Percentiles rank a stretch among this genome's conserved stretches.
Conservation (phyloP, 2,113 vertebrate genomes). For the Prolemur simus region DNA sequence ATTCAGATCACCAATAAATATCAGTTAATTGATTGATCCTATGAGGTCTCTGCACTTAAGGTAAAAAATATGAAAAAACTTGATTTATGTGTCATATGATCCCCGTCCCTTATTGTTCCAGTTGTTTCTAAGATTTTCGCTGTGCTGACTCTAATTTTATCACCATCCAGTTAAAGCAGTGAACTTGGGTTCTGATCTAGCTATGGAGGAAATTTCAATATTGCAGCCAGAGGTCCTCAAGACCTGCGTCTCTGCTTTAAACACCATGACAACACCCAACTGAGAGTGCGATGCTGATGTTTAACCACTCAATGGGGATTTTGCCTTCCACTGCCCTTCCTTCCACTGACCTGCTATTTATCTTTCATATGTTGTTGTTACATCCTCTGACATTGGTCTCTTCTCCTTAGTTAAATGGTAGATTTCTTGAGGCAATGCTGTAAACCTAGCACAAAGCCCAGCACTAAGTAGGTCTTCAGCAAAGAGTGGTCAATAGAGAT, state of each 20-base stretch:
- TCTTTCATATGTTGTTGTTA: not conserved
- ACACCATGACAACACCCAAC: not conserved
- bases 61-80: not conserved
- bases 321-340: fast-evolving
- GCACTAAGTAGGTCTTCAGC: not conserved
- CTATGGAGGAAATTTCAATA: not conserved
- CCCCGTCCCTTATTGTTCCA: not conserved
- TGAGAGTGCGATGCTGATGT: not conserved
- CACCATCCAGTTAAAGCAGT: not conserved
- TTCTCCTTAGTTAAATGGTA: not conserved
- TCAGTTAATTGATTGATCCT: not conserved
- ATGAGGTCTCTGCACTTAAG: not conserved
- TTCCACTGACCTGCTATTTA: not conserved
- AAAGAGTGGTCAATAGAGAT: not conserved
- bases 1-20: not conserved
- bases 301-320: not conserved
- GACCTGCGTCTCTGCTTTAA: not conserved
- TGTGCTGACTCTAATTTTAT: not conserved
- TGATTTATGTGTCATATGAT: not conserved
- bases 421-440: not conserved
- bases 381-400: not conserved
- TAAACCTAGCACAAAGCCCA: not conserved
- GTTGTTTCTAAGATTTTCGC: not conserved
- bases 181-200: not conserved
- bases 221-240: not conserved